Evolutionary conservation across 2,888 invertebrate species (phyloP), one percentile per base, ranked within the genome.

Genomic region (Leistus spinibarbis): DNA sequence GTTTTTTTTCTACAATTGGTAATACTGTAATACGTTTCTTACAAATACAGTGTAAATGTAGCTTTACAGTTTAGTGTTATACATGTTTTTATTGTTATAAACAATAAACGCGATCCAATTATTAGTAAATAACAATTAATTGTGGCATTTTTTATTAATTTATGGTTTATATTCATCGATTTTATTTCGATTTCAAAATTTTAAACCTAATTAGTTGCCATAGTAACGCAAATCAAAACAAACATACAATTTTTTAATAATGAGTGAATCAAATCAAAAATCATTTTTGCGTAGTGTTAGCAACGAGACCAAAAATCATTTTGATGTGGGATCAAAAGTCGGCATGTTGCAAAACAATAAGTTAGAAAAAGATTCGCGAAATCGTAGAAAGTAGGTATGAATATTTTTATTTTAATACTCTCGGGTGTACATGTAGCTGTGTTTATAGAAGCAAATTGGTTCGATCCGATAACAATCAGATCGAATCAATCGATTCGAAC

Each of bases 281-380:
- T 40, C 63, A 71, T 71, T 64, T 65, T 27, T 71, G 27, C 54
- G 56, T 54, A 71, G 79, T 77, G 76, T 82, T 62, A 81, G 79
- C 69, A 78, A 79, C 60, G 82, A 83, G 79, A 84, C 84, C 10
- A 82, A 81, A 78, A 80, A 80, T 40, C 81, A 81, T 76, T 84
- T 84, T 77, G 82, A 84, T 53, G 79, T 80, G 5, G 77, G 84
- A 70, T 76, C 84, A 53, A 83, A 81, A 78, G 76, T 78, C 19
- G 82, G 82, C 1, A 77, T 81, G 20, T 17, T n/a, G 17, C 66
- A 73, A 67, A 67, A 67, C 27, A 65, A 72, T 72, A 72, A 72
- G 27, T 40, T 20, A 3, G 54, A 62, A 20, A 67, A 73, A 24
- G 67, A 62, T 16, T n/a, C 40, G 60, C 27, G 40, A 67, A 67